Conservation (phyloP, 2,113 vertebrate species). For the Podilymbus podiceps region DNA sequence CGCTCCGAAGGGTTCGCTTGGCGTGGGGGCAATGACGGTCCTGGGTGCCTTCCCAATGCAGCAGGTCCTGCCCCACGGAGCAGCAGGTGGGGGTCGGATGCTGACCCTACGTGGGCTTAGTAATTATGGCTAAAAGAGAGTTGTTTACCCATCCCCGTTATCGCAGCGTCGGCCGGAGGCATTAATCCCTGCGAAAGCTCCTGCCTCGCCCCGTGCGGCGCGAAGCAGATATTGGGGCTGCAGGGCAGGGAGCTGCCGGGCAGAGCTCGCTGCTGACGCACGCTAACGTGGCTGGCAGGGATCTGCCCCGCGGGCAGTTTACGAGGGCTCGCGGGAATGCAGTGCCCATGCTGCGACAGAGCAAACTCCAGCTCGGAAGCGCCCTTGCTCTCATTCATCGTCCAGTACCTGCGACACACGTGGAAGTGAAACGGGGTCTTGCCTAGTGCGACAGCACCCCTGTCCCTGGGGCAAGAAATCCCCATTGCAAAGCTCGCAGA, state of each 20-base stretch:
- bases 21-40: neutral
- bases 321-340: neutral
- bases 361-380: neutral
- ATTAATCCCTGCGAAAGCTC: neutral
- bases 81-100: neutral
- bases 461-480: neutral
- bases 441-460: accelerated
- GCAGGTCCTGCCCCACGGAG: neutral
- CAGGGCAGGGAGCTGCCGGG: neutral
- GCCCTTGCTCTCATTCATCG: accelerated
- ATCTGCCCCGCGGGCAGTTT: neutral
- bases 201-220: accelerated
- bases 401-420: accelerated
- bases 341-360: accelerated
- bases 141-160: accelerated
- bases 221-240: accelerated
- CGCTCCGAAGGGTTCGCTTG: accelerated
- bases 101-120: accelerated
- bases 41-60: accelerated
- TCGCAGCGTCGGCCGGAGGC: accelerated
- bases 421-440: accelerated
- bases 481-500: accelerated
- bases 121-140: accelerated
- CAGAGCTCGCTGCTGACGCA: neutral
- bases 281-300: neutral